A percentile compares a stretch with the other conserved stretches of the same genome.
Conservation (phyloP, 1,140 invertebrate genomes). For the Heliconius hewitsoni region DNA sequence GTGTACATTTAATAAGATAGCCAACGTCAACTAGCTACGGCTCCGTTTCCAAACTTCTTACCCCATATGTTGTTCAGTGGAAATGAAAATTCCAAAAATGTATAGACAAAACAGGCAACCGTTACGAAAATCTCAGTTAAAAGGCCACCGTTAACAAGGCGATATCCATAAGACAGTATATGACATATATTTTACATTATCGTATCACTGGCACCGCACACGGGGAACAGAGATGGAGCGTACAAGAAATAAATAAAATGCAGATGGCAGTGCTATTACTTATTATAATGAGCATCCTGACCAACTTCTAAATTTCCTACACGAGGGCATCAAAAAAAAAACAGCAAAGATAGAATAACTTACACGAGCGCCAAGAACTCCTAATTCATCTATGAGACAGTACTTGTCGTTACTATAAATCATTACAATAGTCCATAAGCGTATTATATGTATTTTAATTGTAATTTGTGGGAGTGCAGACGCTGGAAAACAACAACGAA, state of each 20-base stretch:
- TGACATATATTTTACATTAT: conserved; percentile 20
- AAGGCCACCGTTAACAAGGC: conserved; percentile 37
- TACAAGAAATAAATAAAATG: conserved; percentile 45
- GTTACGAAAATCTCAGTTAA: conserved; percentile 23
- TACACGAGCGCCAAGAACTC: conserved; percentile 48
- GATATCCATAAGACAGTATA: conserved; percentile 32
- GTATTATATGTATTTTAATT: conserved; percentile 54
- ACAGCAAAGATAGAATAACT: conserved; percentile 43
- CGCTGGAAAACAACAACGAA: conserved; percentile 4
- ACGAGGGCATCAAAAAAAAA: conserved; percentile 27
- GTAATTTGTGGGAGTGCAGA: conserved; percentile 54
- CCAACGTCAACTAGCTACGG: neutral
- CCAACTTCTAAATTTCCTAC: conserved; percentile 43
- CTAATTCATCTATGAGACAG: conserved; percentile 50
- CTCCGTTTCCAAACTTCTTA: conserved; percentile 8
- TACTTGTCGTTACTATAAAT: conserved; percentile 44
- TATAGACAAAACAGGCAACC: conserved; percentile 19
- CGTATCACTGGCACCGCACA: conserved; percentile 35
- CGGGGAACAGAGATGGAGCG: neutral
- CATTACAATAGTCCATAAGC: conserved; percentile 54
- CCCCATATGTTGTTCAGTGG: neutral
- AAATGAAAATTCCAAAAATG: conserved; percentile 17
- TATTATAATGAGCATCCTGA: conserved; percentile 79
- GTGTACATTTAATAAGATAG: neutral
- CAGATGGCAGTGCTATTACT: conserved; percentile 59